These are phyloP conservation scores for Pterocles burchelli DNA, from an alignment of 2,113 vertebrate species.

Conservation along the genomic window DNA sequence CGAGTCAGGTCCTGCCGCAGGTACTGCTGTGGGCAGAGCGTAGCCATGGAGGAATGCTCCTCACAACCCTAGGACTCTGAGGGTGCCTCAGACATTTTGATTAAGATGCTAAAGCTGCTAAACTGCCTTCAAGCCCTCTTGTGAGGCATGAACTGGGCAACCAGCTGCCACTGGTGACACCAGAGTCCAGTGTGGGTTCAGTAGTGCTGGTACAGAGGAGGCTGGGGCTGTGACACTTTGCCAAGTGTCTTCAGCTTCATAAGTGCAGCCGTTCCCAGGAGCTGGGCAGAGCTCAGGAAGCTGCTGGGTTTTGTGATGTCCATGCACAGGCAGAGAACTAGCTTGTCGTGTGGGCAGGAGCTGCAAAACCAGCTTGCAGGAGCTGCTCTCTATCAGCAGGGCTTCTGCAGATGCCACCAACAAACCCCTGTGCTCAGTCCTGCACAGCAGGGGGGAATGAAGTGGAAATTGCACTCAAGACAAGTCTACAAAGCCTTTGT, in stretches of 20 bases:
- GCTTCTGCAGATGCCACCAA: not conserved
- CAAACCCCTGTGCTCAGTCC: not conserved
- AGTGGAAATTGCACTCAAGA: not conserved
- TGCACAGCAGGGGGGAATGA: not conserved
- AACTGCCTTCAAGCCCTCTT: not conserved
- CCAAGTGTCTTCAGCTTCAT: not conserved
- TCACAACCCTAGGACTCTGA: not conserved
- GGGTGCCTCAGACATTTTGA: not conserved
- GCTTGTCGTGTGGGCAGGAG: not conserved
- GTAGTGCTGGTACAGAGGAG: not conserved
- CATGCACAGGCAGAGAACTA: not conserved
- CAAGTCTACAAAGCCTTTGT: not conserved
- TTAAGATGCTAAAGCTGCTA: not conserved
- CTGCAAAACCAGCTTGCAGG: not conserved
- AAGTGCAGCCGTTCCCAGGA: not conserved
- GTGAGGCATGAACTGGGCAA: not conserved
- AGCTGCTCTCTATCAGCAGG: not conserved
- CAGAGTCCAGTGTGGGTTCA: not conserved
- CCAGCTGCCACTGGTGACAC: not conserved
- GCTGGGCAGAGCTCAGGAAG: not conserved
- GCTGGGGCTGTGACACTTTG: not conserved
- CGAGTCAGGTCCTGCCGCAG: not conserved
- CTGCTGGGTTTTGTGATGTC: not conserved
- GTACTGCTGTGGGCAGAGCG: not conserved
- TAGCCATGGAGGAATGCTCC: not conserved